Base-by-base conservation (phyloP, 2,888 invertebrate species). In the Dryobota labecula region DNA sequence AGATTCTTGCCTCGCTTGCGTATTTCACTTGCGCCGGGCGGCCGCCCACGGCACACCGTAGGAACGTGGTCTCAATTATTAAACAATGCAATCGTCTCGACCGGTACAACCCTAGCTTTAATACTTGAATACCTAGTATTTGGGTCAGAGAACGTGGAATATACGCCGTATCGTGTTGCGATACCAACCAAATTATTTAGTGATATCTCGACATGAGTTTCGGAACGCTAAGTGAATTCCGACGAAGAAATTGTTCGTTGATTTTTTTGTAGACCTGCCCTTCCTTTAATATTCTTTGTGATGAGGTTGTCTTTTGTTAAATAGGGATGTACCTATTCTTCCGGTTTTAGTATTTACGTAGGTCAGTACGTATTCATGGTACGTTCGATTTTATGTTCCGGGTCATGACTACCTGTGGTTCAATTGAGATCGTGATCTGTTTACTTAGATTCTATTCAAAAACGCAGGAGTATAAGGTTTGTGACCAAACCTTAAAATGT, bases 71-170 rank as follows among this genome's bases (percentile, higher is more conserved):
- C 89, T 95, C 93, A 94, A 95, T 95, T 95, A 95, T 95, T 95
- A 94, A 95, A 91, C 92, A 93, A 94, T 92, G 94, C 94, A 94
- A 94, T 94, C 94, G 94, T 88, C 89, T 87, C 88, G 85, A 86
- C 86, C 86, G 83, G 88, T 81, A 88, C 92, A 91, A 89, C 93
- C 92, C 92, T 91, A 90, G 89, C 92, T 91, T 95, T 92, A 95
- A 95, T 95, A 95, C 94, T 94, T 94, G 93, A 94, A 92, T 90
- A 93, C 91, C 90, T 90, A 90, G 92, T 92, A 94, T 94, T 90
- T 93, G 91, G 94, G 94, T 94, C 94, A 93, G 86, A 82, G 85
- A 84, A 84, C 87, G 88, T 84, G 86, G 90, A 90, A 89, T 88
- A 87, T 82, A 85, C 82, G 77, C 78, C 66, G 74, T 84, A 79